phyloP scores from a whole-genome alignment of 1,140 invertebrate species.

The Ceratitis capitata region DNA sequence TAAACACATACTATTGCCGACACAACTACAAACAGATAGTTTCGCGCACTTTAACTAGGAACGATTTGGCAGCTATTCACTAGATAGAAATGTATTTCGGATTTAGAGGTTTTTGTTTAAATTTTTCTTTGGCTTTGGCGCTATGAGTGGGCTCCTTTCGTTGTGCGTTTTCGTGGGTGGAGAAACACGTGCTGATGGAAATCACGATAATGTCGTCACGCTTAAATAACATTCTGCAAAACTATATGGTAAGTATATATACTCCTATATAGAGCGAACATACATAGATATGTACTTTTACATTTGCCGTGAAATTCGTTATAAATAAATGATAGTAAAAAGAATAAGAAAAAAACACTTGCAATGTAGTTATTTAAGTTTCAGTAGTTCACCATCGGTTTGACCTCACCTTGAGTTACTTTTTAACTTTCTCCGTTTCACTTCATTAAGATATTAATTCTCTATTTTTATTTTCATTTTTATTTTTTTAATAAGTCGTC shows the following conservation, averaged over 20 bases:
- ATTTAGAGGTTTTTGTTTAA: neutral
- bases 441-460: neutral
- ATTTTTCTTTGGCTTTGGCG: neutral
- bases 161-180: neutral
- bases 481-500: too few species aligned
- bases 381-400: neutral
- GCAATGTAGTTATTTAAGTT: neutral
- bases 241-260: too few species aligned
- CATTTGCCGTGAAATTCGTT: neutral
- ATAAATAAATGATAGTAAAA: neutral
- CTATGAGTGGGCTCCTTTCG: too few species aligned
- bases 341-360: neutral
- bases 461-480: too few species aligned
- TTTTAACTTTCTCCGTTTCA: neutral
- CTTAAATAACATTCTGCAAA: neutral
- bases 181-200: neutral
- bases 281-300: too few species aligned
- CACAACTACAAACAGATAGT: neutral
- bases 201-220: constrained; percentile 12
- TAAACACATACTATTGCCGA: neutral
- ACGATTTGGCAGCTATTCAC: neutral
- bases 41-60: neutral
- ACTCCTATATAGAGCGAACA: too few species aligned
- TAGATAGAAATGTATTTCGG: neutral
- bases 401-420: constrained; percentile 1